These are phyloP conservation scores for Ranitomeya variabilis DNA, from an alignment of 2,113 vertebrate genomes.

Conservation along the genomic window DNA sequence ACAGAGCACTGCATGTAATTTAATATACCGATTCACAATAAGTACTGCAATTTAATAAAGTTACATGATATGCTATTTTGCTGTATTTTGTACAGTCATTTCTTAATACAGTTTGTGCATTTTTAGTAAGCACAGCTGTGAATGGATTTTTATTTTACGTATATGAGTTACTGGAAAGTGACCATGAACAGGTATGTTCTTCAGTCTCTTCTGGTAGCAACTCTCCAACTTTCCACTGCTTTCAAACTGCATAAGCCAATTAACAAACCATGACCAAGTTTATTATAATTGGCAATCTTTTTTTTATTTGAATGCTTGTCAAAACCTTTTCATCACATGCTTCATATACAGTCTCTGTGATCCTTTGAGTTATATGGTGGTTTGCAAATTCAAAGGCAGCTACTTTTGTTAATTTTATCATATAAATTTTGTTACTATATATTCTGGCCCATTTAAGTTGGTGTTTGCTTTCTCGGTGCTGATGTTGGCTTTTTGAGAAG, in stretches of 20 bases:
- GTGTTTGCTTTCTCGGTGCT: not conserved
- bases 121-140: not conserved
- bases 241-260: not conserved
- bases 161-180: not conserved
- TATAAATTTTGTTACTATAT: not conserved
- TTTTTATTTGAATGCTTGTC: not conserved
- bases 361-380: not conserved
- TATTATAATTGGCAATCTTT: too few species aligned
- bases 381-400: not conserved
- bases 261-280: not conserved
- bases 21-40: constrained; percentile 40
- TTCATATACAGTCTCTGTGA: not conserved
- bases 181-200: not conserved
- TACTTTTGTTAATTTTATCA: not conserved
- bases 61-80: constrained; percentile 45
- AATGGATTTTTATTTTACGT: not conserved
- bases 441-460: not conserved
- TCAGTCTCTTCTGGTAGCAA: not conserved
- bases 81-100: constrained; percentile 16
- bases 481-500: not conserved
- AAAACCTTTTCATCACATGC: not conserved
- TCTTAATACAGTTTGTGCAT: constrained; percentile 12
- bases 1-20: constrained; percentile 28
- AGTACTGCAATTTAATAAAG: constrained; percentile 30
- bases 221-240: not conserved